phyloP scores from a whole-genome alignment of 2,888 invertebrate species.

The Melitaea athalia region DNA sequence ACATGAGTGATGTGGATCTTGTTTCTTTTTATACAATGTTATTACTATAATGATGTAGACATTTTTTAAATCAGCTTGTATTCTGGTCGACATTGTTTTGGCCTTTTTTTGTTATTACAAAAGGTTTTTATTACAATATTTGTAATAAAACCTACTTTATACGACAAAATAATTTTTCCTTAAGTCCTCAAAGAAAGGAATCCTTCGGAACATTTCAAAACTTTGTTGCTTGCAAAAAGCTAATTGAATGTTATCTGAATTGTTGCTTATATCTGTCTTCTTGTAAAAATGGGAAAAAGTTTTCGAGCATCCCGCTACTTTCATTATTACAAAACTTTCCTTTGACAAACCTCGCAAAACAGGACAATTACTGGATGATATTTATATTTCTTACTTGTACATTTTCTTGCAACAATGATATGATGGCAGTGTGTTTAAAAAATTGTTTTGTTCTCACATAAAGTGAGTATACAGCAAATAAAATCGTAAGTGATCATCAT shows the following conservation, averaged over 20 bases:
- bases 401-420: constrained; percentile 16
- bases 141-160: constrained; percentile 9
- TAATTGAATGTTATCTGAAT: constrained; percentile 67
- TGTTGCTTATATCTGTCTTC: constrained; percentile 50
- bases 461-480: too few species aligned
- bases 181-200: constrained; percentile 21
- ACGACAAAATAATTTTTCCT: constrained; percentile 15
- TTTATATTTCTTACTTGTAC: constrained; percentile 25
- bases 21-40: background rate
- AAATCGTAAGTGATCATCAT: too few species aligned
- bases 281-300: constrained; percentile 52
- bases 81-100: background rate
- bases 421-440: constrained; percentile 2
- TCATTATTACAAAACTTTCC: constrained; percentile 66
- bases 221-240: constrained; percentile 51
- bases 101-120: background rate
- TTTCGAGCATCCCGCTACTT: constrained; percentile 55
- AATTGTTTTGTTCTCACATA: constrained; percentile 1
- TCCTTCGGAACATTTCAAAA: constrained; percentile 43
- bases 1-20: background rate
- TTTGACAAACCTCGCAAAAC: constrained; percentile 48
- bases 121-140: constrained; percentile 1
- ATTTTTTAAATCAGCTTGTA: background rate
- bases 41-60: too few species aligned
- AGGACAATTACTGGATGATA: constrained; percentile 43